Evolutionary conservation across 2,888 invertebrate species (phyloP).

Genomic region (Platycnemis pennipes): DNA sequence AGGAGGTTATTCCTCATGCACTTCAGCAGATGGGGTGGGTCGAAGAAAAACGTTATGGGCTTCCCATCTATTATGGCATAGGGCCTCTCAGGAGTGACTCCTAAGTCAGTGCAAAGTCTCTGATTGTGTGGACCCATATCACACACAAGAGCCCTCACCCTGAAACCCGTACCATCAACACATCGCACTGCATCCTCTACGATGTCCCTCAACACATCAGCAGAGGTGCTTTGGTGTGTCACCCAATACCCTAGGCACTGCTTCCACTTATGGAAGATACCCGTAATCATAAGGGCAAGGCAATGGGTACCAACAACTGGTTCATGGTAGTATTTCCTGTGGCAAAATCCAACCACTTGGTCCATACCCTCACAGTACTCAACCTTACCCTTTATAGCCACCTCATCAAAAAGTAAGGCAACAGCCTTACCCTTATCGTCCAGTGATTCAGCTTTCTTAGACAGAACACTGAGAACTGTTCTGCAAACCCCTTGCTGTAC

Average conservation of each 20-base stretch:
- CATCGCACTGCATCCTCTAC: neutral
- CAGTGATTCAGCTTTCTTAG: neutral
- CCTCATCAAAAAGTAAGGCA: neutral
- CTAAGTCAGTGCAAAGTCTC: neutral
- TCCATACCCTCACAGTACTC: neutral
- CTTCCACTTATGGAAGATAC: neutral
- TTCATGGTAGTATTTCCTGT: neutral
- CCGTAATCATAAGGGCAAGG: neutral
- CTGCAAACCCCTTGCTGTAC: neutral
- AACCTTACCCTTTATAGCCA: neutral
- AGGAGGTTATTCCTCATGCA: no score
- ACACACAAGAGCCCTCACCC: neutral
- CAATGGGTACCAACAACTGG: neutral
- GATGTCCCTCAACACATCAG: neutral
- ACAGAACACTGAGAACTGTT: neutral
- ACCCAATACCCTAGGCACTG: constrained; percentile 6
- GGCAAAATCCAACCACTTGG: neutral
- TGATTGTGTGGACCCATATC: neutral
- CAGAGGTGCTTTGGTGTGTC: neutral
- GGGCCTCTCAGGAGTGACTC: neutral
- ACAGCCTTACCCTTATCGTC: neutral
- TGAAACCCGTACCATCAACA: neutral
- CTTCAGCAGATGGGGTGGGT: no score
- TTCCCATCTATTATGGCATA: neutral
- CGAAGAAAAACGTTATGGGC: no score